Evolutionary conservation across 1,140 invertebrate species (phyloP).

Genomic region (Scylla paramamosain): DNA sequence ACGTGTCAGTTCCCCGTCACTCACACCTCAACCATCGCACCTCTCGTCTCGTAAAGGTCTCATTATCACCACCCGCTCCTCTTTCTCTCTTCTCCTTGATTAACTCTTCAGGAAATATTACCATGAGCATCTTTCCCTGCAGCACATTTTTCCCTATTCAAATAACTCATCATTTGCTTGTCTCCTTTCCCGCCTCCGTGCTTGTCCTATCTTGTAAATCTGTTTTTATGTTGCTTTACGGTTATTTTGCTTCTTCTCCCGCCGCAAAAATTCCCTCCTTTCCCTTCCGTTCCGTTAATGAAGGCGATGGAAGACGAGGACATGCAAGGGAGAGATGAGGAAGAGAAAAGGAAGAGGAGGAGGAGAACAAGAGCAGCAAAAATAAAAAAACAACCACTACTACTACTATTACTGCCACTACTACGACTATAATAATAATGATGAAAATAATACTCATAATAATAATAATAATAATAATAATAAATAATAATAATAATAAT

Average conservation of each 20-base stretch:
- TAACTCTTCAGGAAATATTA: background rate
- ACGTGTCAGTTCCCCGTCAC: background rate
- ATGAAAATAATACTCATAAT: too few relatives aligned
- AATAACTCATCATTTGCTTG: background rate
- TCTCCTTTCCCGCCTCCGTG: background rate
- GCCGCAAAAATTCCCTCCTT: too few relatives aligned
- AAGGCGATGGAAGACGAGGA: background rate
- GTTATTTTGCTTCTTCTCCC: background rate
- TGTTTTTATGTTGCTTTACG: background rate
- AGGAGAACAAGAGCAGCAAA: background rate
- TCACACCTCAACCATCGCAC: background rate
- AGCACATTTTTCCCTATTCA: background rate
- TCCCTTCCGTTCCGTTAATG: too few relatives aligned
- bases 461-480: too few relatives aligned
- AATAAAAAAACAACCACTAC: background rate
- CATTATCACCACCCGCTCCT: background rate
- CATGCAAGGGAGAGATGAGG: background rate
- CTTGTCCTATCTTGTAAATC: background rate
- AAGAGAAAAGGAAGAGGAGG: background rate
- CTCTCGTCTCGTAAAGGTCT: background rate
- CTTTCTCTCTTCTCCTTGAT: background rate
- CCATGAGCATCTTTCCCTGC: background rate
- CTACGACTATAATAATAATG: too few relatives aligned
- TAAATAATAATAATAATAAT: too few relatives aligned
- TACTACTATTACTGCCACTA: too few relatives aligned